Evolutionary conservation across 1,140 invertebrate genomes (phyloP), one percentile per base, ranked within the genome.

Genomic region (Caenorhabditis brenneri): DNA sequence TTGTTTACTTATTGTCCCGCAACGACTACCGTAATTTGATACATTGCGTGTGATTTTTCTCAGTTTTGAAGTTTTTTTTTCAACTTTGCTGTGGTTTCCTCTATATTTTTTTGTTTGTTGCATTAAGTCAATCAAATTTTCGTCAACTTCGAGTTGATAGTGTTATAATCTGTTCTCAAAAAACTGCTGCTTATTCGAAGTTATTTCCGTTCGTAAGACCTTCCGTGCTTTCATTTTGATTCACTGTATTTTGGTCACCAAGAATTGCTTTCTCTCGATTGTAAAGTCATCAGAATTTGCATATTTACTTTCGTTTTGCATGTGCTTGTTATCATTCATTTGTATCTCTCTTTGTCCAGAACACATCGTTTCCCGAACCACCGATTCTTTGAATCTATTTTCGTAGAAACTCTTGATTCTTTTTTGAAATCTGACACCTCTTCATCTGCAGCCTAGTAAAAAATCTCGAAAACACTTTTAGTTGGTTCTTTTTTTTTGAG

Each of bases 11-110:
- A 6, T 3, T 33, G 58, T 65, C 31, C 31, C 58, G 58, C n/a
- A 16, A 36, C 12, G 58, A 33, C 36, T 65, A 65, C 58, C 31
- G 58, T 65, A 65, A 65, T n/a, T 65, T 36, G 58, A 65, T 65
- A 65, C 16, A n/a, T 65, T 65, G 53, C 27, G 9, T 65, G 31
- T 9, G 29, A 19, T 65, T 33, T 33, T 33, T 2, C 19, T 16
- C 3, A 19, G 36, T 19, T 36, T 33, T 19, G 4, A 19, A 10
- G 31, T 65, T 65, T 65, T 65, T 16, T 15, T 33, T 65, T 7
- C n/a, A 27, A 27, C 22, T 22, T 65, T 65, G 10, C 7, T 65
- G 58, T 65, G 58, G 22, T 36, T 36, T 65, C 19, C 19, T 15
- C 10, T n/a, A 4, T 16, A 51, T 19, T 51, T 51, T 51, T 51